Evolutionary conservation across 1,140 invertebrate species (phyloP).

Genomic region (Hypsibius dujardini): DNA sequence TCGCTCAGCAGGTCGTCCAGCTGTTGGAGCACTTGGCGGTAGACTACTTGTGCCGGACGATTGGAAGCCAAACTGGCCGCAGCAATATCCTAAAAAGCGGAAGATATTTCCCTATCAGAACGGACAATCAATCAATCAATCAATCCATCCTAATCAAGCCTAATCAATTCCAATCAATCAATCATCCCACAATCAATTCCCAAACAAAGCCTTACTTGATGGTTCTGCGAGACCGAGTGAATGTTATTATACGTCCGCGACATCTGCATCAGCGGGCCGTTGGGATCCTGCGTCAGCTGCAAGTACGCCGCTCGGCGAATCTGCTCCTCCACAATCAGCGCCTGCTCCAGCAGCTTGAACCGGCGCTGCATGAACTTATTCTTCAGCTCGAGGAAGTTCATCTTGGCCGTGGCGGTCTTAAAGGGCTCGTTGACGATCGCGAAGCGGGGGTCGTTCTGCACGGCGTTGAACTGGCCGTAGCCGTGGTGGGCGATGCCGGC

Average conservation of each 20-base stretch:
- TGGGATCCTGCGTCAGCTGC: slow-evolving; percentile 88
- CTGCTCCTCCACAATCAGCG: slow-evolving; percentile 95
- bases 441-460: slow-evolving; percentile 89
- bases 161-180: too few species aligned
- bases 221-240: slow-evolving; percentile 21
- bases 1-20: slow-evolving; percentile 91
- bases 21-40: slow-evolving; percentile 71
- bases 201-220: neutral
- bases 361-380: slow-evolving; percentile 94
- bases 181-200: too few species aligned
- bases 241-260: slow-evolving; percentile 22
- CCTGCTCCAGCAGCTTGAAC: slow-evolving; percentile 95
- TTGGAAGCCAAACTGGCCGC: neutral
- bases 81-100: slow-evolving; percentile 19
- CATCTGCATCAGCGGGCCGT: slow-evolving; percentile 69
- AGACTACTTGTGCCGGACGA: slow-evolving; percentile 20
- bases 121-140: too few species aligned
- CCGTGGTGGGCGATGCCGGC: slow-evolving; percentile 94
- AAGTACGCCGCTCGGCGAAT: slow-evolving; percentile 84
- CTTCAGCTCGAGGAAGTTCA: slow-evolving; percentile 96
- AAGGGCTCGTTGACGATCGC: slow-evolving; percentile 98
- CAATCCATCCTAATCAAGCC: too few species aligned
- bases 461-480: slow-evolving; percentile 97
- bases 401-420: slow-evolving; percentile 90
- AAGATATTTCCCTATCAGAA: too few species aligned